Base-by-base conservation (phyloP, 2,888 invertebrate genomes). In the Sarcophaga caerulescens region DNA sequence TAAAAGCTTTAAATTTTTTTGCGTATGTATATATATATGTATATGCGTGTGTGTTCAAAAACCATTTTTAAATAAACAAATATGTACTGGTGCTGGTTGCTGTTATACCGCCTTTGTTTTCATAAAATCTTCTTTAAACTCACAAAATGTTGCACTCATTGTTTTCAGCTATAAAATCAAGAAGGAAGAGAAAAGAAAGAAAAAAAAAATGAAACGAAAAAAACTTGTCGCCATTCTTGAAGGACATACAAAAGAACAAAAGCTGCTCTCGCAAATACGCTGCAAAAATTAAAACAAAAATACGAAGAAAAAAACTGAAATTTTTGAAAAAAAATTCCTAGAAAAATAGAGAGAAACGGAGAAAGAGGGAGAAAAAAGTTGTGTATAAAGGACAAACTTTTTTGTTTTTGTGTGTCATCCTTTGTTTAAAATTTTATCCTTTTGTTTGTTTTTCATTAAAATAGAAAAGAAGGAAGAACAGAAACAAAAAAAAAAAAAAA, bases 231-330 rank as follows among this genome's bases (percentile, higher is more conserved):
- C 80, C 71, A 66, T 80, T 74, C 69, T 77, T 86, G 80, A 86
- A 83, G 85, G 85, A 81, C 85, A 70, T 14, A 69, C 47, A 86
- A 81, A 81, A 86, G 85, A 76, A 86, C 77, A 80, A 77, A 77
- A 81, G 73, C 83, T 69, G 83, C 23, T 63, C 68, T 70, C 73
- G 57, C 47, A 52, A 35, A 35, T 10, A 10, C 35, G 10, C n/a
- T 47, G 12, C 44, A 52, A 11, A 74, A 63, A 63, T 81, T 17
- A 77, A 82, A 25, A 80, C 45, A 76, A 70, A 25, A 74, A 57
- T 63, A 57, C n/a, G 21, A 78, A 65, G 23, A 69, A 79, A 52
- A 17, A 73, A 74, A 70, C 69, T 59, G 35, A 35, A 66, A 77
- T 68, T 23, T 68, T 68, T 63, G 12, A 12, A 68, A 85, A 35